Percentiles rank a stretch among this genome's conserved stretches.
Conservation (phyloP, 1,140 invertebrate genomes). For the Paramacrobiotus metropolitanus region DNA sequence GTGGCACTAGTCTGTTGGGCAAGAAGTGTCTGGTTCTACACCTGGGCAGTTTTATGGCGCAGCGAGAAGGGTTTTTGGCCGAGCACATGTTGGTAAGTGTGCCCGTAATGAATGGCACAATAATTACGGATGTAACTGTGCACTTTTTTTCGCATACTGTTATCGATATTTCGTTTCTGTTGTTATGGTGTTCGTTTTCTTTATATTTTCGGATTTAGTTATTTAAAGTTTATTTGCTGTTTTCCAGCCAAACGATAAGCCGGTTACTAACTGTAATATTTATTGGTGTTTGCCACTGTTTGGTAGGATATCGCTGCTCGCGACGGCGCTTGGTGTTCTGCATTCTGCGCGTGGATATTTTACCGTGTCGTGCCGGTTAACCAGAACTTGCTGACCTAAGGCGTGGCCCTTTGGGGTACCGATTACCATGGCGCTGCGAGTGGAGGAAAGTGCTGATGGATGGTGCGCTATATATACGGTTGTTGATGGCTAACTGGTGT, state of each 20-base stretch:
- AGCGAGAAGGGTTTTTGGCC: slow-evolving; percentile 85
- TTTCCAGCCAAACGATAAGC: too few species aligned
- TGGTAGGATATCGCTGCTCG: slow-evolving; percentile 62
- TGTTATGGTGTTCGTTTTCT: too few species aligned
- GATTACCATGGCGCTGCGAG: slow-evolving; percentile 83
- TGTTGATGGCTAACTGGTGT: slow-evolving; percentile 60
- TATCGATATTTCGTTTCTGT: too few species aligned
- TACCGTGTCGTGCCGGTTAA: slow-evolving; percentile 81
- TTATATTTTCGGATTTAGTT: too few species aligned
- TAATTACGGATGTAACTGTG: too few species aligned
- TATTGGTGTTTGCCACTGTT: too few species aligned
- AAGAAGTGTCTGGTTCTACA: slow-evolving; percentile 97
- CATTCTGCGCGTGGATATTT: slow-evolving; percentile 64
- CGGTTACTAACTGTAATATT: too few species aligned
- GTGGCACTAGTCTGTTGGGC: slow-evolving; percentile 91
- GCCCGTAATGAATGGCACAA: too few species aligned
- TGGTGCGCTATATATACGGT: slow-evolving; percentile 80
- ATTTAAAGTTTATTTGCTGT: too few species aligned
- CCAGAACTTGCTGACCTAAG: slow-evolving; percentile 48
- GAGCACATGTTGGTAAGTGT: slow-evolving; percentile 86
- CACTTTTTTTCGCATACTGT: too few species aligned
- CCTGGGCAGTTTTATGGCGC: slow-evolving; percentile 79
- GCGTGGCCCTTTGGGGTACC: slow-evolving; percentile 63
- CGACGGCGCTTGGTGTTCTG: slow-evolving; percentile 39
- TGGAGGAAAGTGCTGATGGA: slow-evolving; percentile 90